A percentile compares a stretch with the other conserved stretches of the same genome.
These are phyloP conservation scores for Cryptocephalus primarius DNA, from an alignment of 2,888 invertebrate genomes.

Conservation along the genomic window DNA sequence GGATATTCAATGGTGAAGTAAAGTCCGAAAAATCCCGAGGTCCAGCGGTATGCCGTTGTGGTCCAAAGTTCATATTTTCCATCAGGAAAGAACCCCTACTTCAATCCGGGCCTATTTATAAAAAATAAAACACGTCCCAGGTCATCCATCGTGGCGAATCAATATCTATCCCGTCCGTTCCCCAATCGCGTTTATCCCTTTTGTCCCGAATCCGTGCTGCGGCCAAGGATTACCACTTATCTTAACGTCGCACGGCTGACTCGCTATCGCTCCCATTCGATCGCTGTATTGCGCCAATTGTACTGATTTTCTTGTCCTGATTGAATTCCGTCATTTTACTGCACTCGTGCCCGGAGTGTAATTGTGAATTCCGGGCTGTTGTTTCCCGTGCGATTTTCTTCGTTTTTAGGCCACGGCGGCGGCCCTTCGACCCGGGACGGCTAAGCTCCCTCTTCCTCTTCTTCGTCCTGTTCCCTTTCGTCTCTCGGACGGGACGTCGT, in stretches of 20 bases:
- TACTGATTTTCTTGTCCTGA: constrained; percentile 26
- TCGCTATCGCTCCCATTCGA: constrained; percentile 1
- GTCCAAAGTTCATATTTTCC: no score
- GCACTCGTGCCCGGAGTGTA: constrained; percentile 10
- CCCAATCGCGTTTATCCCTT: no score
- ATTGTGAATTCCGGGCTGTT: constrained; percentile 11
- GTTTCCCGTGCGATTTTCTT: constrained; percentile 8
- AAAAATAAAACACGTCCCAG: no score
- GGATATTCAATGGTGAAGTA: no score
- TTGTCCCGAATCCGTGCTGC: no score
- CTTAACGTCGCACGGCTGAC: constrained; percentile 1
- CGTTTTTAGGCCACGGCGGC: no score
- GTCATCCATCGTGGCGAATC: no score
- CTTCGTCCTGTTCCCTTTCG: not conserved
- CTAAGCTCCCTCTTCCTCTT: not conserved
- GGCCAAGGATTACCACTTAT: constrained; percentile 3
- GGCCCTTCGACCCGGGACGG: not conserved
- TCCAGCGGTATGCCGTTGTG: no score
- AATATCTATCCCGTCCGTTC: no score
- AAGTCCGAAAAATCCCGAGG: no score
- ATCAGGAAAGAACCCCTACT: no score
- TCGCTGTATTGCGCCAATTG: constrained; percentile 22
- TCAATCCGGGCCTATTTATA: no score
- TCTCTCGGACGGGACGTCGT: not conserved
- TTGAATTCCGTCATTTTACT: constrained; percentile 21